Percentiles rank a stretch among this genome's conserved stretches.
Evolutionary conservation across 2,113 vertebrate species (phyloP).

Genomic region (Tachysurus vachellii): DNA sequence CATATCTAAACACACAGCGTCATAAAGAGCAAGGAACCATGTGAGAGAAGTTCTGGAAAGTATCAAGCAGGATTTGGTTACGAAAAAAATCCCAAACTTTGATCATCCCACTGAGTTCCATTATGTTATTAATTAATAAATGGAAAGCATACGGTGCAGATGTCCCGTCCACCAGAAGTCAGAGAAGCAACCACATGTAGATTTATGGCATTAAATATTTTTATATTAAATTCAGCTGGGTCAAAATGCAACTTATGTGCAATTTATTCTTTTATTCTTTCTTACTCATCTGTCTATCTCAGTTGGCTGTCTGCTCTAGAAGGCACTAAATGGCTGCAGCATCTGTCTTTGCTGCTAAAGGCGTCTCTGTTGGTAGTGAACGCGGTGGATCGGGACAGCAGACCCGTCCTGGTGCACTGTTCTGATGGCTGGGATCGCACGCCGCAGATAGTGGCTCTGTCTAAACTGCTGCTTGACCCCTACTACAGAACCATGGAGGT

Average conservation of each 20-base stretch:
- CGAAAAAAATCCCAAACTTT: background rate
- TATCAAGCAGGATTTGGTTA: background rate
- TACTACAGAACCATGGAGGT: conserved; percentile 97
- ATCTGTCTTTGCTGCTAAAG: conserved; percentile 92
- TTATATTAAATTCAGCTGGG: background rate
- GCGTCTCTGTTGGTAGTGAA: conserved; percentile 89
- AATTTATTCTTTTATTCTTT: background rate
- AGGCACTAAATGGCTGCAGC: conserved; percentile 97
- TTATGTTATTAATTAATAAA: background rate
- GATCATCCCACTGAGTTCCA: background rate
- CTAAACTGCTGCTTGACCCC: conserved; percentile 93
- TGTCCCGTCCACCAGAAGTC: background rate
- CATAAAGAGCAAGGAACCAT: background rate
- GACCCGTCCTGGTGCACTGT: conserved; percentile 94
- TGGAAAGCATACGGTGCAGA: background rate
- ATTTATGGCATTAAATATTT: background rate
- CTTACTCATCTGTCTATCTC: background rate
- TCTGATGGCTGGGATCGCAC: conserved; percentile 98
- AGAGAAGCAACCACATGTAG: background rate
- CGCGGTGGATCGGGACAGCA: conserved; percentile 87
- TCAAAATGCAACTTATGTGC: background rate
- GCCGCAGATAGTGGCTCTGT: conserved; percentile 92
- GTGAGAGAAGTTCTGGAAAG: background rate
- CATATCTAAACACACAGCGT: background rate
- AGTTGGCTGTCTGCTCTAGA: conserved; percentile 98